Conservation (phyloP, 2,888 invertebrate species). For the Pterobdella sp. region DNA sequence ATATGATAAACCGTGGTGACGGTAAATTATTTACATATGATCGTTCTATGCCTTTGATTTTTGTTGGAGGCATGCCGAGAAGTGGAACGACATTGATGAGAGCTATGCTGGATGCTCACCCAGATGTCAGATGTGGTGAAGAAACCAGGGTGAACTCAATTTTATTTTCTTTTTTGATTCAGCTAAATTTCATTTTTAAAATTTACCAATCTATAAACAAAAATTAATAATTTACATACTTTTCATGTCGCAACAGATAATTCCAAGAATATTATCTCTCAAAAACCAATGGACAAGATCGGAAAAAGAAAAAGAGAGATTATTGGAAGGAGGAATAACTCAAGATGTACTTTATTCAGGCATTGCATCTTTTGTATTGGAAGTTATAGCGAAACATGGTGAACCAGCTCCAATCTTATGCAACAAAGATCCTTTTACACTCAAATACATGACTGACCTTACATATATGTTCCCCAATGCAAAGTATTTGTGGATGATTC, state of each 20-base stretch:
- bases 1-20: constrained; percentile 5
- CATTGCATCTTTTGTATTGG: constrained; percentile 88
- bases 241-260: constrained; percentile 63
- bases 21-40: constrained; percentile 57
- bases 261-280: constrained; percentile 89
- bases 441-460: constrained; percentile 91
- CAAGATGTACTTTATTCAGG: constrained; percentile 87
- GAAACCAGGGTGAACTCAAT: constrained; percentile 75
- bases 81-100: constrained; percentile 95
- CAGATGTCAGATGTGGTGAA: constrained; percentile 89
- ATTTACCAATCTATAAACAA: background rate
- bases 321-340: constrained; percentile 59
- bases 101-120: constrained; percentile 95
- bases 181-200: too few species aligned
- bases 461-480: constrained; percentile 90
- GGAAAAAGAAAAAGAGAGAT: constrained; percentile 48
- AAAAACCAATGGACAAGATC: constrained; percentile 90
- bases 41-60: constrained; percentile 72
- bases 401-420: constrained; percentile 87
- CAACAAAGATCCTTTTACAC: constrained; percentile 96
- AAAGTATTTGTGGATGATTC: constrained; percentile 94
- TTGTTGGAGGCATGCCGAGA: constrained; percentile 85
- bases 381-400: constrained; percentile 68
- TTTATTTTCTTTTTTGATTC: background rate
- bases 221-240: background rate